Evolutionary conservation across 2,797 vertebrate genomes (phyloP), one percentile per base, ranked within the genome.

Genomic region (Passerculus sandwichensis): DNA sequence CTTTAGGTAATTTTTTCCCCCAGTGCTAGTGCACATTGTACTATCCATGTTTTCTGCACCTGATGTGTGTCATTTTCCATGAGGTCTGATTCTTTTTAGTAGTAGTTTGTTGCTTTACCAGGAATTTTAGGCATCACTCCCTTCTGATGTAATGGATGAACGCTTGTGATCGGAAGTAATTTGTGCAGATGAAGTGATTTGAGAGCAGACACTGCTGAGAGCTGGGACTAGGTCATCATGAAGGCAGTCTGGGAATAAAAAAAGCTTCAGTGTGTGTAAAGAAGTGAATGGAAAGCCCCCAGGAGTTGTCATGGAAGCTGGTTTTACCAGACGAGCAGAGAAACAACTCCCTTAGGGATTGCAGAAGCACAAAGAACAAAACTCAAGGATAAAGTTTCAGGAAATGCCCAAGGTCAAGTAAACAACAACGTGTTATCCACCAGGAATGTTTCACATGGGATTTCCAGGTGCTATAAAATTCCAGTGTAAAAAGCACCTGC

Each of bases 221-320:
- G 32, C 60, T 60, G 65, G 34, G 53, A 40, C 30, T 30, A 5
- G 4, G 16, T 10, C 64, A 48, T 19, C 7, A 3, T 32, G 29
- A 64, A 77, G 23, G 13, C 12, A 25, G 4, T 82, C 26, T 17
- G 51, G 74, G 22, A n/a, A 14, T 6, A 9, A 71, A 86, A 86
- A 60, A 32, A n/a, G 10, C 18, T 25, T 9, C 11, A 48, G 9
- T 3, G 1, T 11, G 11, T 1, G 0, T 6, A 42, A 34, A 34
- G 47, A 79, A 87, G 36, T 20, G 0, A 12, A 50, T 7, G 80
- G 83, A 79, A 93, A 93, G 30, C 44, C 74, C 92, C 78, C 12
- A 11, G 5, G 2, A 67, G 19, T 13, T 51, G 32, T 26, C n/a
- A 48, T 3, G 34, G 53, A 64, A 71, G 82, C 7, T 73, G 59